Evolutionary conservation across 2,888 invertebrate genomes (phyloP).

Genomic region (Deilephila porcellus): DNA sequence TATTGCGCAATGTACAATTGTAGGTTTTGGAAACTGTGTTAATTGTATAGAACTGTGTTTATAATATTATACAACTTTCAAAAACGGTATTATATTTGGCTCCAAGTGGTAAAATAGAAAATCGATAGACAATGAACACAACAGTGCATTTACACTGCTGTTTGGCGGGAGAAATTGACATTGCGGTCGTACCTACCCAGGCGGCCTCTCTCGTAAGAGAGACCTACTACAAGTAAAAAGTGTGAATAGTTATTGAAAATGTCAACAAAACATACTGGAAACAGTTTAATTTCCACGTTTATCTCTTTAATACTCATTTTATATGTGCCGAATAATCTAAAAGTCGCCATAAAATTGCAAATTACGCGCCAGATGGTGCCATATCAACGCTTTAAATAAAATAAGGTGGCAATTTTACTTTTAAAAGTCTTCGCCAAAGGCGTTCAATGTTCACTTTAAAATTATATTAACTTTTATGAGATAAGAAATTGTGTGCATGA

Average conservation of each 20-base stretch:
- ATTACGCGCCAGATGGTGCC: slow-evolving; percentile 22
- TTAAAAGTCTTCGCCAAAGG: neutral
- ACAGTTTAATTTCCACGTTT: neutral
- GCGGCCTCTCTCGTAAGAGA: too few relatives aligned
- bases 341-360: slow-evolving; percentile 3
- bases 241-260: neutral
- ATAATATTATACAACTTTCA: too few relatives aligned
- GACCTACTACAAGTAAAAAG: too few relatives aligned
- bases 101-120: too few relatives aligned
- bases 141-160: too few relatives aligned
- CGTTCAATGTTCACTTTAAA: slow-evolving; percentile 7
- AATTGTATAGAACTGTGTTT: too few relatives aligned
- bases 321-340: slow-evolving; percentile 1
- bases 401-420: slow-evolving; percentile 8
- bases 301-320: neutral
- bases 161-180: too few relatives aligned
- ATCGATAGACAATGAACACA: too few relatives aligned
- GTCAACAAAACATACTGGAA: neutral
- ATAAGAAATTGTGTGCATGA: neutral
- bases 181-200: too few relatives aligned
- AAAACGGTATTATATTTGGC: too few relatives aligned
- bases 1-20: neutral
- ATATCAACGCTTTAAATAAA: slow-evolving; percentile 18
- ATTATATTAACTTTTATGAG: slow-evolving; percentile 2
- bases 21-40: too few relatives aligned